Evolutionary conservation across 2,888 invertebrate genomes (phyloP).

Genomic region (Agapostemon virescens): DNA sequence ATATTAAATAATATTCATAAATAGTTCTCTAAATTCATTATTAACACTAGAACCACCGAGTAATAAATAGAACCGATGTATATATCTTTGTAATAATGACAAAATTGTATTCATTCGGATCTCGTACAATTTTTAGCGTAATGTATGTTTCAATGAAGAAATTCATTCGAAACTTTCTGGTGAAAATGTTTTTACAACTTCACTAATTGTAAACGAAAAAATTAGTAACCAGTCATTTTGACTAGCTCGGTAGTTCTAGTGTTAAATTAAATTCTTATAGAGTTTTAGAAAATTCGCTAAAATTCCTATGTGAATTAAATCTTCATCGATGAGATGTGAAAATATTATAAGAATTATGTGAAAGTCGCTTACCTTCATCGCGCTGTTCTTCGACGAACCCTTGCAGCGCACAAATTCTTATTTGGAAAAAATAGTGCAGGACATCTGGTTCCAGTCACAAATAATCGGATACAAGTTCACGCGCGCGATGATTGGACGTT

Average conservation of each 20-base stretch:
- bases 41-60: too few species aligned
- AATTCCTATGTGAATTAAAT: not conserved
- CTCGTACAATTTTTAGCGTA: too few species aligned
- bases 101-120: too few species aligned
- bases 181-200: too few species aligned
- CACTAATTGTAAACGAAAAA: too few species aligned
- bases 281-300: not conserved
- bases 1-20: not conserved
- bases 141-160: too few species aligned
- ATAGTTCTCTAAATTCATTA: not conserved
- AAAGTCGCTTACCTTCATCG: slow-evolving; percentile 44
- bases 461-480: slow-evolving; percentile 50
- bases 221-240: too few species aligned
- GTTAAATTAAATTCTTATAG: not conserved
- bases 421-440: slow-evolving; percentile 16
- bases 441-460: slow-evolving; percentile 32
- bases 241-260: too few species aligned
- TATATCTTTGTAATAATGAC: too few species aligned
- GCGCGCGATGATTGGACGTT: slow-evolving; percentile 69
- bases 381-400: slow-evolving; percentile 13
- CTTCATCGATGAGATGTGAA: not conserved
- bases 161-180: too few species aligned
- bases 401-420: not conserved
- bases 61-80: too few species aligned
- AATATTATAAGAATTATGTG: not conserved